Evolutionary conservation across 2,888 invertebrate genomes (phyloP).

Genomic region (Mayetiola destructor): DNA sequence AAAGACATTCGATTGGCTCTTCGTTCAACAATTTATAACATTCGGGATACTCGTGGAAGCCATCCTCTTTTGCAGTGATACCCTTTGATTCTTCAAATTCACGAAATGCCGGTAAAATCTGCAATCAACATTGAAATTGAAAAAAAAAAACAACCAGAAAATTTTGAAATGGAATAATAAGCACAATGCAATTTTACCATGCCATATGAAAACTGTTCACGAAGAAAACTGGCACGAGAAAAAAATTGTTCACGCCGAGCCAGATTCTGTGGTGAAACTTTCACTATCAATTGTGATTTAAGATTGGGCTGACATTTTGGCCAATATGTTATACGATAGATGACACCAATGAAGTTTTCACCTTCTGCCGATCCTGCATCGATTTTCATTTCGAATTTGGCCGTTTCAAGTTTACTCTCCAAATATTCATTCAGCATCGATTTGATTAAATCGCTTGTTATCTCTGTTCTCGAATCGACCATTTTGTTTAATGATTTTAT

Average conservation of each 20-base stretch:
- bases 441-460: too few relatives aligned
- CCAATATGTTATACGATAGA: not conserved
- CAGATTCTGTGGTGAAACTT: not conserved
- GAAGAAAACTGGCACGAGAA: not conserved
- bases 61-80: not conserved
- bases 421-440: too few relatives aligned
- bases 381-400: too few relatives aligned
- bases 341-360: not conserved
- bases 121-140: not conserved
- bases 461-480: too few relatives aligned
- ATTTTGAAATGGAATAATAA: not conserved
- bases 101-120: not conserved
- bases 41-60: constrained; percentile 14
- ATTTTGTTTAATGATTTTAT: too few relatives aligned
- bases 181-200: not conserved
- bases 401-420: too few relatives aligned
- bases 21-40: constrained; percentile 16
- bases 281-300: not conserved
- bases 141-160: too few relatives aligned
- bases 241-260: not conserved
- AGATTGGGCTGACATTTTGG: not conserved
- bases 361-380: not conserved
- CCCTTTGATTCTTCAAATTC: constrained; percentile 16
- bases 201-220: not conserved
- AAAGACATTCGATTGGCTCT: constrained; percentile 28